A percentile compares a stretch with the other conserved stretches of the same genome.
phyloP scores from a whole-genome alignment of 2,888 invertebrate genomes.

The Ariolimax columbianus region DNA sequence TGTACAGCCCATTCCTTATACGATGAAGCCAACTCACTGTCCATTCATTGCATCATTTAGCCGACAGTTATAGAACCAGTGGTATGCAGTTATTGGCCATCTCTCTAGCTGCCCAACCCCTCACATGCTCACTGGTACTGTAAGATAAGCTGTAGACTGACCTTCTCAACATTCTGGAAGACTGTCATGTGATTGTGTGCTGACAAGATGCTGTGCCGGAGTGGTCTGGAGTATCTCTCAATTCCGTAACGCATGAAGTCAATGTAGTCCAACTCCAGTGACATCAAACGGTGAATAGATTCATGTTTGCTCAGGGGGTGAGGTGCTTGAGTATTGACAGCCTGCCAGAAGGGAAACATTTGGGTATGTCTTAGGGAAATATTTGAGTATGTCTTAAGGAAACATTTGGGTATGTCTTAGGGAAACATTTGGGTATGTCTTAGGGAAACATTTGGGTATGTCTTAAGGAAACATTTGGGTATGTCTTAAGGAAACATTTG shows the following conservation, averaged over 20 bases:
- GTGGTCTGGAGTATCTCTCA: conserved; percentile 74
- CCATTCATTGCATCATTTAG: no score
- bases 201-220: conserved; percentile 74
- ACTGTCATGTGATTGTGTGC: conserved; percentile 72
- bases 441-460: no score
- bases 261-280: conserved; percentile 73
- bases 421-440: no score
- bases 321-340: neutral
- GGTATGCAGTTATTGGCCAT: no score
- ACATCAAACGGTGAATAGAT: conserved; percentile 70
- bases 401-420: no score
- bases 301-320: conserved; percentile 65
- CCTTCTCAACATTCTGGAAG: conserved; percentile 78
- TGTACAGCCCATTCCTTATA: no score
- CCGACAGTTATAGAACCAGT: no score
- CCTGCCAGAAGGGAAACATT: neutral
- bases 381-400: no score
- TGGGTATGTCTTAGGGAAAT: neutral
- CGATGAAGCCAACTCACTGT: no score
- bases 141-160: conserved; percentile 45
- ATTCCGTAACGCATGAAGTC: conserved; percentile 75
- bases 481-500: no score
- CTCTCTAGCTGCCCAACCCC: no score
- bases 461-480: no score
- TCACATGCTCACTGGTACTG: neutral